phyloP scores from a whole-genome alignment of 2,113 vertebrate species.

The Chelonoidis abingdonii region DNA sequence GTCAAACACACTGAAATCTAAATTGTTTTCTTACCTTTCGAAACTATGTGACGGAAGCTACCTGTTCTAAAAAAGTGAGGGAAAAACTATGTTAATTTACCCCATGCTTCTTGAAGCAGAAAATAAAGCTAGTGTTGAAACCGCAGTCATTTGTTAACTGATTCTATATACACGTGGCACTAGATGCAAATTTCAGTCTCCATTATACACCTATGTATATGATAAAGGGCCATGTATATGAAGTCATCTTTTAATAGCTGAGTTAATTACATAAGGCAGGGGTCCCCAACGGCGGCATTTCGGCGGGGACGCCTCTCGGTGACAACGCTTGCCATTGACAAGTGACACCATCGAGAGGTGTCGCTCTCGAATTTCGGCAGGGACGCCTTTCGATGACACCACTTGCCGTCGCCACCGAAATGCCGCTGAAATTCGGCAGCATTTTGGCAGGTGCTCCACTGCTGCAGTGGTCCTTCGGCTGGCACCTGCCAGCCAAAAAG shows the following conservation, averaged over 20 bases:
- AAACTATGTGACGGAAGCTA: not conserved
- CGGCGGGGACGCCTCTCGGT: too few species aligned
- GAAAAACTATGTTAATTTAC: not conserved
- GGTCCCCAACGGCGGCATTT: too few species aligned
- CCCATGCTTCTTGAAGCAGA: not conserved
- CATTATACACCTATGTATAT: not conserved
- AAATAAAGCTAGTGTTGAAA: constrained; percentile 13
- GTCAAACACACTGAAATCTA: not conserved
- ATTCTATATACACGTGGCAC: not conserved
- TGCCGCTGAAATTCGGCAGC: too few species aligned
- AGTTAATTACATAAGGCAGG: not conserved
- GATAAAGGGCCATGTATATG: not conserved
- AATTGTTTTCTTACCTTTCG: not conserved
- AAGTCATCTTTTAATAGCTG: not conserved
- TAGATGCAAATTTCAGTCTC: not conserved
- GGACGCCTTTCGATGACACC: too few species aligned
- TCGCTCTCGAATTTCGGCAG: too few species aligned
- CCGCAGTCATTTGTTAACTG: not conserved
- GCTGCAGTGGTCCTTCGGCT: too few species aligned
- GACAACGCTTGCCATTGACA: too few species aligned
- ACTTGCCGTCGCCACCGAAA: too few species aligned
- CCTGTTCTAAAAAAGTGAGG: not conserved
- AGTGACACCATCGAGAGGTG: too few species aligned
- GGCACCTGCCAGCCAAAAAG: too few species aligned
- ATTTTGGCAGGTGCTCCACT: too few species aligned